These are phyloP conservation scores for Ommatoiulus sabulosus DNA, from an alignment of 2,888 invertebrate species.

Conservation along the genomic window DNA sequence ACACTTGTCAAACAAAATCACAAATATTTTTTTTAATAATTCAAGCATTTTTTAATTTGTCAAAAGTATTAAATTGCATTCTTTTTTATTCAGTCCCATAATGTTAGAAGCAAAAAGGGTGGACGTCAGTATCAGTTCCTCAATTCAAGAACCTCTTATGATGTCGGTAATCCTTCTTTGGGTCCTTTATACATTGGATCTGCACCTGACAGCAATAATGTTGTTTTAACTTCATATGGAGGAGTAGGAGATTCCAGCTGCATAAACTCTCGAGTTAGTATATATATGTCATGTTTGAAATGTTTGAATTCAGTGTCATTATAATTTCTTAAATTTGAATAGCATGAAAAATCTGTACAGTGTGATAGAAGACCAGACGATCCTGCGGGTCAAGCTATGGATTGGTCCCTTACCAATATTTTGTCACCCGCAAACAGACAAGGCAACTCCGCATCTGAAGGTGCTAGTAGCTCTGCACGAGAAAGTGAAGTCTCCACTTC, in stretches of 20 bases:
- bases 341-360: slow-evolving; percentile 24
- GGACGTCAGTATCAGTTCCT: neutral
- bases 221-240: slow-evolving; percentile 14
- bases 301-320: too few species aligned
- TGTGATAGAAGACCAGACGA: slow-evolving; percentile 44
- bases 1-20: too few species aligned
- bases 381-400: neutral
- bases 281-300: neutral
- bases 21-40: too few species aligned
- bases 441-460: slow-evolving; percentile 49
- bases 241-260: neutral
- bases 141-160: neutral
- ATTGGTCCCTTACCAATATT: slow-evolving; percentile 14
- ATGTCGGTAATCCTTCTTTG: neutral
- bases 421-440: slow-evolving; percentile 37
- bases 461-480: slow-evolving; percentile 23
- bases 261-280: slow-evolving; percentile 15
- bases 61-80: neutral
- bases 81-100: neutral
- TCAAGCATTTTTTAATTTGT: too few species aligned
- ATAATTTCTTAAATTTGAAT: neutral
- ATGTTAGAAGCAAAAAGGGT: neutral
- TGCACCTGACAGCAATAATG: neutral
- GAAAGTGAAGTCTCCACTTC: slow-evolving; percentile 49
- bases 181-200: neutral